These are phyloP conservation scores for Prolemur simus DNA, from an alignment of 2,113 vertebrate genomes.

Conservation along the genomic window DNA sequence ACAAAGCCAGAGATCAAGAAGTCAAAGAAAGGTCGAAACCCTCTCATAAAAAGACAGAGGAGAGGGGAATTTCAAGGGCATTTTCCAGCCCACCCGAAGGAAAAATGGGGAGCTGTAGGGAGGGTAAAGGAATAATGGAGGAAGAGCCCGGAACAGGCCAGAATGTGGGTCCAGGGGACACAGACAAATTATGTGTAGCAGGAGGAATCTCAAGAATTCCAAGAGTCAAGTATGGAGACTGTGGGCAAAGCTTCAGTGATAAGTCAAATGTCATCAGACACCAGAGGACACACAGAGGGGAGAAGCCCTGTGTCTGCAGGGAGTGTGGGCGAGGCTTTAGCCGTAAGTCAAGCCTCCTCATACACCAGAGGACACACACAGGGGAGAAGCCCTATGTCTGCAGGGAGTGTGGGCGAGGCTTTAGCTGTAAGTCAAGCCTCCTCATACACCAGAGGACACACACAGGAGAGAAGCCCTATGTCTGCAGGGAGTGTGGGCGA, in stretches of 20 bases:
- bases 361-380: not conserved
- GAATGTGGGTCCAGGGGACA: not conserved
- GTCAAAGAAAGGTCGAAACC: not conserved
- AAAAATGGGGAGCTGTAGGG: not conserved
- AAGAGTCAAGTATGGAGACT: not conserved
- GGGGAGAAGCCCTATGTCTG: not conserved
- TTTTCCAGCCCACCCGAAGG: not conserved
- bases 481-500: too few species aligned
- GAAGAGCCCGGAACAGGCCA: not conserved
- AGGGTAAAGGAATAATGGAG: not conserved
- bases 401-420: too few species aligned
- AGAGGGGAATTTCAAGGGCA: not conserved
- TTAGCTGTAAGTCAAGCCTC: too few species aligned
- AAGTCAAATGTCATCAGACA: fast-evolving
- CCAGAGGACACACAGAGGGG: not conserved
- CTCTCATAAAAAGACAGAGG: not conserved
- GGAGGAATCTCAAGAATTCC: not conserved
- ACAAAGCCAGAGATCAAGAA: not conserved
- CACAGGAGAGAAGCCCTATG: too few species aligned
- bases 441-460: too few species aligned
- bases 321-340: not conserved
- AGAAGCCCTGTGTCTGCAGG: too few species aligned
- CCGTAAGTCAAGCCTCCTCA: fast-evolving
- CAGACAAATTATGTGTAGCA: not conserved
- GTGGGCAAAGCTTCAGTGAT: not conserved